These are phyloP conservation scores for Trichogramma pretiosum DNA, from an alignment of 1,140 invertebrate species.

Conservation along the genomic window DNA sequence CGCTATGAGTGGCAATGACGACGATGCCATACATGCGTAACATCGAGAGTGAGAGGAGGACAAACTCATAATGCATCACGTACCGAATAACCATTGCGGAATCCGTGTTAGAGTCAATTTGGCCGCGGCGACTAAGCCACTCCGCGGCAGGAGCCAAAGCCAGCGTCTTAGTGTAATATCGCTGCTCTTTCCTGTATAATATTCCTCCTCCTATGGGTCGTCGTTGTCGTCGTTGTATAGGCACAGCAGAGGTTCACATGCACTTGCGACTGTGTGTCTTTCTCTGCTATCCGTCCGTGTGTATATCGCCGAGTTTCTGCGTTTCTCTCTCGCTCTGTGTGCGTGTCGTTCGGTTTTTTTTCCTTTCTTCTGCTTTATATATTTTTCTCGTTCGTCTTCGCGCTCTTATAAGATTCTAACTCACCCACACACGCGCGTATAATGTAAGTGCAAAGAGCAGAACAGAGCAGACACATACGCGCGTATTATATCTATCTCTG, in stretches of 20 bases:
- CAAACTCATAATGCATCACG: conserved; percentile 21
- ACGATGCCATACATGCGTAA: conserved; percentile 13
- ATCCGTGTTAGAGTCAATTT: conserved; percentile 39
- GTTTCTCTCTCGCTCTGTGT: too few species aligned
- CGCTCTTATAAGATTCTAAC: neutral
- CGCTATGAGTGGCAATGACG: too few species aligned
- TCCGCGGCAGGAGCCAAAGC: conserved; percentile 32
- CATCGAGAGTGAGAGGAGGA: conserved; percentile 10
- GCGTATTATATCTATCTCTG: too few species aligned
- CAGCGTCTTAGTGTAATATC: conserved; percentile 12
- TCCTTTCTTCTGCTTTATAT: too few species aligned
- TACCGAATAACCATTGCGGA: conserved; percentile 45
- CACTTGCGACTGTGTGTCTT: too few species aligned
- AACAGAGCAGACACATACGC: neutral
- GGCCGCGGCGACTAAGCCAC: conserved; percentile 29
- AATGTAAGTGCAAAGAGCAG: neutral
- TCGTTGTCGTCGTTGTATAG: too few species aligned
- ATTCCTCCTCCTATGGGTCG: too few species aligned
- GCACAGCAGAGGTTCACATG: too few species aligned
- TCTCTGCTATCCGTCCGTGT: too few species aligned
- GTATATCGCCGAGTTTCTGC: too few species aligned
- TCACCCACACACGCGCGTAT: conserved; percentile 7
- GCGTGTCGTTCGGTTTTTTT: too few species aligned
- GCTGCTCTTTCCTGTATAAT: too few species aligned
- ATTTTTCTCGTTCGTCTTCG: neutral